Base-by-base conservation (phyloP, 2,113 vertebrate genomes). In the Erythrocebus patas region DNA sequence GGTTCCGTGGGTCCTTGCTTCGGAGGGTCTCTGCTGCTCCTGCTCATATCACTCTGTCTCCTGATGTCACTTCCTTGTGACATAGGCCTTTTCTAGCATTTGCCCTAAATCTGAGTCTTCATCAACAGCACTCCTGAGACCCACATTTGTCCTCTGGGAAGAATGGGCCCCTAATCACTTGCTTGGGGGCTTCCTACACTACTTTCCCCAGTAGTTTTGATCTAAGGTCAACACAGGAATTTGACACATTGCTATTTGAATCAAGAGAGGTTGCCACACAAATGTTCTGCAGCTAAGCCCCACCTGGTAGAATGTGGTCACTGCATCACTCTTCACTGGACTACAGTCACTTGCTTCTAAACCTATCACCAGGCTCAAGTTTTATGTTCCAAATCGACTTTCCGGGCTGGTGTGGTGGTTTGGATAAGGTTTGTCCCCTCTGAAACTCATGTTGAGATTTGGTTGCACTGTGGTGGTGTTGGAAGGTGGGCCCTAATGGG, bases 1-100 rank as follows among this genome's bases (percentile, higher is more conserved):
- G 45, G 1, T n/a, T 45, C 59, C 23, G 2, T 0, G 43, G n/a
- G 32, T 48, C 40, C 43, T 78, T 0, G 0, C 14, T 66, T 59
- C 27, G 16, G 40, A 55, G 40, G 80, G 55, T 32, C n/a, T 40
- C 2, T 27, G 8, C 27, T 23, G 13, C 7, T 61, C 14, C 30
- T 61, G 2, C 13, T 78, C 22, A 10, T 0, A 35, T 8, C 40
- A 11, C n/a, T 50, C 22, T n/a, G n/a, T 59, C 48, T 94, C 9
- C 12, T 6, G 52, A 27, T 66, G 45, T 66, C 43, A 30, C 20
- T 87, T 52, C 68, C 30, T 64, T 45, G 3, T 12, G 64, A 55
- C 5, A 13, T 10, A 59, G 66, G 48, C n/a, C 66, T 86, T 68
- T 85, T 66, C 64, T 30, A 75, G 20, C 40, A 17, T 85, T 59